A percentile compares a stretch with the other conserved stretches of the same genome.
Conservation (phyloP, 2,888 invertebrate genomes). For the Sipunculus nudus region DNA sequence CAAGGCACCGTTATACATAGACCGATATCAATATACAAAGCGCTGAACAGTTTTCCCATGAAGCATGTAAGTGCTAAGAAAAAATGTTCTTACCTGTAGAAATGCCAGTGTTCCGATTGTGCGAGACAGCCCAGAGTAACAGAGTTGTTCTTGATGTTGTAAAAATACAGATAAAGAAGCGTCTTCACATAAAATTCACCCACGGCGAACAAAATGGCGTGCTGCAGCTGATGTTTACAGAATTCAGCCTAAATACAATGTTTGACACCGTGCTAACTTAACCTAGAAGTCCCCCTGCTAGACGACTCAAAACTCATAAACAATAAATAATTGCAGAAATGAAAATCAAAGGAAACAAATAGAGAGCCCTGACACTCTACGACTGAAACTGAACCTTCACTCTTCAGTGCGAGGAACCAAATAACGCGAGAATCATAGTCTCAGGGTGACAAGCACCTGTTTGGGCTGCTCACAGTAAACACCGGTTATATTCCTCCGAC, state of each 20-base stretch:
- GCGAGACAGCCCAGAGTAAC: no score
- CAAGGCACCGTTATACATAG: background rate
- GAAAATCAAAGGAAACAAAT: conserved; percentile 25
- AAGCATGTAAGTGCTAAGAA: no score
- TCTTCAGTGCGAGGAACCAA: conserved; percentile 33
- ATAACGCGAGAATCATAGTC: conserved; percentile 22
- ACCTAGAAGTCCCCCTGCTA: no score
- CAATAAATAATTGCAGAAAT: conserved; percentile 17
- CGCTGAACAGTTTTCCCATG: conserved; percentile 17
- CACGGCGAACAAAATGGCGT: conserved; percentile 26
- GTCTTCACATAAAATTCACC: conserved; percentile 15
- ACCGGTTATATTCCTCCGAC: background rate
- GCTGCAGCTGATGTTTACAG: no score
- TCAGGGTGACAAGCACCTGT: conserved; percentile 18
- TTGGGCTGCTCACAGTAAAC: conserved; percentile 15
- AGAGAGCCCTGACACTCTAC: conserved; percentile 28
- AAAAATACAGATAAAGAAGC: no score
- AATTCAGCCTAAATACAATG: no score
- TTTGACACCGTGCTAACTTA: conserved; percentile 24
- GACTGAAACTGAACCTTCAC: conserved; percentile 25
- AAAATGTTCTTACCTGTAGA: no score
- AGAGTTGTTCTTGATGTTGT: no score
- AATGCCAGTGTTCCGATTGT: no score
- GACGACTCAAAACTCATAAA: conserved; percentile 10
- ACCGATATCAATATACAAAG: conserved; percentile 3